Conservation (phyloP, 92 coral and sea anemone genomes). For the Micromussa lordhowensis region DNA sequence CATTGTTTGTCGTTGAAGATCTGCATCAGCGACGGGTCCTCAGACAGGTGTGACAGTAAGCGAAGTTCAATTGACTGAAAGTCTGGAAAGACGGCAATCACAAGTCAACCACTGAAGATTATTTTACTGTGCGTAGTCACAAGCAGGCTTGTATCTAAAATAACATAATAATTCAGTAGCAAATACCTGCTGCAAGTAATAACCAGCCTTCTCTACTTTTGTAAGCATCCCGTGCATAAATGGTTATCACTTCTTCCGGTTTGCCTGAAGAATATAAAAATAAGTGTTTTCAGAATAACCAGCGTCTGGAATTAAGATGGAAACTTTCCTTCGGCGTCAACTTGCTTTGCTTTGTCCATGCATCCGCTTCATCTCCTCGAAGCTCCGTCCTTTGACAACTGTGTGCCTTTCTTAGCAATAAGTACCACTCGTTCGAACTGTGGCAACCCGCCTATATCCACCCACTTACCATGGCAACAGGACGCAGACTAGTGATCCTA, state of each 20-base stretch:
- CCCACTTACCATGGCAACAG: background rate
- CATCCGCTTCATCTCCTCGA: background rate
- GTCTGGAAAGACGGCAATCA: constrained; percentile 51
- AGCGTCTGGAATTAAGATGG: background rate
- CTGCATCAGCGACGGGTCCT: constrained; percentile 85
- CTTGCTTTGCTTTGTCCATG: background rate
- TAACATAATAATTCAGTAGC: background rate
- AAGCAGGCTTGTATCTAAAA: background rate
- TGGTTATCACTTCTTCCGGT: constrained; percentile 69
- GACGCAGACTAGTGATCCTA: background rate
- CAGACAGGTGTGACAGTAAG: constrained; percentile 89
- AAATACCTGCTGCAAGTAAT: constrained; percentile 89
- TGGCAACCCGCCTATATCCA: background rate
- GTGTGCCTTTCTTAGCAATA: too few species aligned
- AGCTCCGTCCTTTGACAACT: too few species aligned
- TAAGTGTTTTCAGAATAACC: background rate
- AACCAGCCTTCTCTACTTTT: constrained; percentile 88
- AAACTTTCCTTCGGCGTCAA: background rate
- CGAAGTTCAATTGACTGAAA: constrained; percentile 95
- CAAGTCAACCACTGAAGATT: background rate
- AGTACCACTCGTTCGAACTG: background rate
- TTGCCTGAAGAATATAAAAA: constrained; percentile 58
- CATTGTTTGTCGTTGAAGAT: constrained; percentile 76
- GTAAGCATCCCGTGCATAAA: constrained; percentile 83
- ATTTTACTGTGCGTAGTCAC: background rate